These are phyloP conservation scores for Resseliella maxima DNA, from an alignment of 2,888 invertebrate genomes.

Conservation along the genomic window DNA sequence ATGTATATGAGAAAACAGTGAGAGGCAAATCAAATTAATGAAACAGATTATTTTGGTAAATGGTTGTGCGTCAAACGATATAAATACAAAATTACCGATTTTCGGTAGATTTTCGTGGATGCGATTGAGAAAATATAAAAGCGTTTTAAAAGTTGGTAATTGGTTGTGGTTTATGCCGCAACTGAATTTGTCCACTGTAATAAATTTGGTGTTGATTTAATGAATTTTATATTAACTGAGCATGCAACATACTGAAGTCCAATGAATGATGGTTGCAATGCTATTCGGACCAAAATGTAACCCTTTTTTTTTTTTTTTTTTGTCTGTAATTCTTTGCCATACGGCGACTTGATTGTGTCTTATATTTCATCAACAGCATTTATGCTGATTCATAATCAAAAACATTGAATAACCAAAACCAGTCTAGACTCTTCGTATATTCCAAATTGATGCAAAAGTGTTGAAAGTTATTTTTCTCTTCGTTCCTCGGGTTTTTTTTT, in stretches of 20 bases:
- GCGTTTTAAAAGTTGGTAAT: conserved; percentile 28
- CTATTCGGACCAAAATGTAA: neutral
- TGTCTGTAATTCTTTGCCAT: neutral
- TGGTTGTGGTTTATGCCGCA: neutral
- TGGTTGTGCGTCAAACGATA: too few relatives aligned
- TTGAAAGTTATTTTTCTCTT: neutral
- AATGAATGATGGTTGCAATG: neutral
- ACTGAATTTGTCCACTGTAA: neutral
- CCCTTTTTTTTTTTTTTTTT: too few relatives aligned
- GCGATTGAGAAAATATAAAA: neutral
- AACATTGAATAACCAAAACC: conserved; percentile 42
- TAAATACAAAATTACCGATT: too few relatives aligned
- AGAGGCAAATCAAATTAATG: neutral
- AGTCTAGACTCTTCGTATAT: conserved; percentile 46
- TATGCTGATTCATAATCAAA: conserved; percentile 52
- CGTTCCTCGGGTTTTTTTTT: neutral
- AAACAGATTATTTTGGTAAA: too few relatives aligned
- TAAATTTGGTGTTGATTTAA: neutral
- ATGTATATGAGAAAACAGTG: neutral
- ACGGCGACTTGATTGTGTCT: neutral
- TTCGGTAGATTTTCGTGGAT: too few relatives aligned
- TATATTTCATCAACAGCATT: conserved; percentile 1
- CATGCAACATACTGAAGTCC: neutral
- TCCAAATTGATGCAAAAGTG: neutral
- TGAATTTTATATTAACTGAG: neutral